These are phyloP conservation scores for Lonchura striata DNA, from an alignment of 2,113 vertebrate genomes.

Conservation along the genomic window DNA sequence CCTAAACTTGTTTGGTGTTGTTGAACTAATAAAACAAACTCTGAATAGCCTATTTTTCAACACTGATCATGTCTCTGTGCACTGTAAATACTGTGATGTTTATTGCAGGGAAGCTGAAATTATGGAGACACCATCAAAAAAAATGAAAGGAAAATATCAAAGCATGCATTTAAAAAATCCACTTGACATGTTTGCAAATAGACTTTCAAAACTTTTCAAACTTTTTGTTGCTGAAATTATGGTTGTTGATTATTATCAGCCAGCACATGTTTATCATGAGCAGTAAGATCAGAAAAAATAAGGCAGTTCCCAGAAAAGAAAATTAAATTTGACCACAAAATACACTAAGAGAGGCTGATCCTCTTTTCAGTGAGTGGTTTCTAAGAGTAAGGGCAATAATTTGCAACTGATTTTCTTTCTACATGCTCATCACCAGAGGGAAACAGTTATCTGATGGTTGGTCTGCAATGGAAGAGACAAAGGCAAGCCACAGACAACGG, in stretches of 20 bases:
- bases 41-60: conserved; percentile 4
- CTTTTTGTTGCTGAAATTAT: neutral
- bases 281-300: neutral
- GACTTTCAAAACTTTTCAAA: conserved; percentile 38
- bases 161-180: neutral
- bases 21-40: neutral
- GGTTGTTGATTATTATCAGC: neutral
- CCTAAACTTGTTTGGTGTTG: neutral
- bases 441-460: neutral
- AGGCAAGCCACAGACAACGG: neutral
- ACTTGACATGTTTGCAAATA: conserved; percentile 41
- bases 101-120: conserved; percentile 45
- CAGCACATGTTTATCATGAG: neutral
- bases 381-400: neutral
- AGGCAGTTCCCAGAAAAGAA: neutral
- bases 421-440: neutral
- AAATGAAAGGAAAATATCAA: conserved; percentile 19
- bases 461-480: neutral
- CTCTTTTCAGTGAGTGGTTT: neutral
- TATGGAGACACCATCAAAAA: neutral
- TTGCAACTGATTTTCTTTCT: neutral
- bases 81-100: conserved; percentile 14
- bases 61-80: neutral
- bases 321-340: neutral
- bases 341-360: neutral